Evolutionary conservation across 2,113 vertebrate genomes (phyloP).

Genomic region (Percina caprodes): DNA sequence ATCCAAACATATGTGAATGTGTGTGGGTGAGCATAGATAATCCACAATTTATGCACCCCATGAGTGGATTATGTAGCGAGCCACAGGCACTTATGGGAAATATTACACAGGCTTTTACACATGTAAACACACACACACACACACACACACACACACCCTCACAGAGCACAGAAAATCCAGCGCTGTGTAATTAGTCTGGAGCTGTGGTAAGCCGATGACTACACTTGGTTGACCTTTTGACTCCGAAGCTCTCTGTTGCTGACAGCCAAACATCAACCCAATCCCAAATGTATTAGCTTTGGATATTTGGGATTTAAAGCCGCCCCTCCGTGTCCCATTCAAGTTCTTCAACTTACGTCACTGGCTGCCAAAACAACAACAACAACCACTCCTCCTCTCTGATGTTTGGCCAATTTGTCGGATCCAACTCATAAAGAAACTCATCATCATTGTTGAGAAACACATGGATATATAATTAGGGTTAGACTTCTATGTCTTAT

Average conservation of each 20-base stretch:
- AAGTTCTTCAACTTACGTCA: slow-evolving; percentile 33
- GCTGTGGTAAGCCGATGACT: slow-evolving; percentile 58
- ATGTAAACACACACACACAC: not conserved
- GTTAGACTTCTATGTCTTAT: slow-evolving; percentile 17
- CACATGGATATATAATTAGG: slow-evolving; percentile 32
- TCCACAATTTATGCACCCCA: slow-evolving; percentile 34
- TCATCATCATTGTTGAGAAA: slow-evolving; percentile 18
- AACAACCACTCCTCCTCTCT: slow-evolving; percentile 21
- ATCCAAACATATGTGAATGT: slow-evolving; percentile 16
- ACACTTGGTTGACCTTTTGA: slow-evolving; percentile 60
- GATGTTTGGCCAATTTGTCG: slow-evolving; percentile 29
- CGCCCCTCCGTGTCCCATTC: not conserved
- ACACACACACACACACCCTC: not conserved
- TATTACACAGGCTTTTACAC: slow-evolving; percentile 17
- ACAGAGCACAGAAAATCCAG: slow-evolving; percentile 17
- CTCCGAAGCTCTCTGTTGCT: slow-evolving; percentile 56
- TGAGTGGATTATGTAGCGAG: slow-evolving; percentile 55
- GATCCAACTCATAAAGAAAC: slow-evolving; percentile 22
- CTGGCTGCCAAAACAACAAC: slow-evolving; percentile 26
- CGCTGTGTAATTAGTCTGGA: slow-evolving; percentile 59
- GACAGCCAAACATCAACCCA: slow-evolving; percentile 27
- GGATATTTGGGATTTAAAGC: slow-evolving; percentile 47
- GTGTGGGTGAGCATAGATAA: slow-evolving; percentile 39
- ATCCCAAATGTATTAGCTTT: slow-evolving; percentile 25
- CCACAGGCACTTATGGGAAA: slow-evolving; percentile 52